Evolutionary conservation across 2,888 invertebrate species (phyloP), one percentile per base, ranked within the genome.

Genomic region (Synanthedon andrenaeformis): DNA sequence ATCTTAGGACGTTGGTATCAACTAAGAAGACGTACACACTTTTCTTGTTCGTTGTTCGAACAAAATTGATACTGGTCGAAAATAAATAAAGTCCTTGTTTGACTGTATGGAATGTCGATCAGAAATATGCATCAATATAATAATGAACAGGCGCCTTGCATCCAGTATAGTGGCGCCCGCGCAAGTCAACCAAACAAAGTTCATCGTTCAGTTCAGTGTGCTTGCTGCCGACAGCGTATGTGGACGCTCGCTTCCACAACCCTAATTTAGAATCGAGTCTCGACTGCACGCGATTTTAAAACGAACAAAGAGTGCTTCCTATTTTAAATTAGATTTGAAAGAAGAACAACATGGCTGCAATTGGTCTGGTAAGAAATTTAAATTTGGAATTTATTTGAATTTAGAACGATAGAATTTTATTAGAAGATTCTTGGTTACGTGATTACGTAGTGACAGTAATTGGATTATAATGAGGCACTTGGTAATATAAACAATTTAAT

Each of bases 181-280:
- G 69, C 73, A 64, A 60, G 64, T 59, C 64, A 59, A 35, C 23
- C 35, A 59, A 35, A 5, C 35, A 71, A 68, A 72, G 76, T 79
- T 77, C 78, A 77, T 68, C 74, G 75, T 62, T 67, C 75, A 80
- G 75, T 62, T 67, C 75, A 80, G 81, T 81, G 69, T 71, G 74
- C 76, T 72, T 71, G 75, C 76, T 72, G 69, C 60, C 66, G 67
- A 61, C 72, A 62, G 75, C 76, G 77, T 67, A 66, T 69, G 76
- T 70, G 73, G 60, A 72, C 75, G 70, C 73, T 74, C 66, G 60
- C 62, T 59, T 62, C 58, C 58, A 56, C 55, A 53, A 60, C 57
- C 60, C 59, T 57, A 64, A 70, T 69, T 64, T 67, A 62, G 60
- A 64, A 61, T 60, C 61, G 63, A 65, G 62, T 58, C 35, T 59